These are phyloP conservation scores for Alosa sapidissima DNA, from an alignment of 2,797 vertebrate genomes.

Conservation along the genomic window DNA sequence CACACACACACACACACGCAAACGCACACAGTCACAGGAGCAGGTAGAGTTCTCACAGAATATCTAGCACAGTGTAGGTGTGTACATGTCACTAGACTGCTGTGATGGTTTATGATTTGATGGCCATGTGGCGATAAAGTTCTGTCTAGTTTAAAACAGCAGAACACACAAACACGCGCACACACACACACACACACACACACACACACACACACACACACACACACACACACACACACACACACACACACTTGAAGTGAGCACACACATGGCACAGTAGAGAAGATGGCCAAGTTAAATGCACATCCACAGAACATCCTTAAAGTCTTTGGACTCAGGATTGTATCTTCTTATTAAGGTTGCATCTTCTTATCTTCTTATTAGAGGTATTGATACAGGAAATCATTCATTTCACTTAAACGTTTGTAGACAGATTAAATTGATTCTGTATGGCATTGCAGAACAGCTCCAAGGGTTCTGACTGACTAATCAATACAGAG, in stretches of 20 bases:
- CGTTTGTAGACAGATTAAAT: neutral
- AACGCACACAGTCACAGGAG: too few species aligned
- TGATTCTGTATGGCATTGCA: neutral
- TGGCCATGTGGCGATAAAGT: neutral
- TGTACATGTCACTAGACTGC: neutral
- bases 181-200: too few species aligned
- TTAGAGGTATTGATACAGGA: neutral
- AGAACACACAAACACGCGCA: too few species aligned
- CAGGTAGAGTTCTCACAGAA: too few species aligned
- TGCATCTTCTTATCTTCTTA: neutral
- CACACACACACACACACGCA: too few species aligned
- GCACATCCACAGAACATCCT: neutral
- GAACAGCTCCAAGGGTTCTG: neutral
- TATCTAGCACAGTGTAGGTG: too few species aligned
- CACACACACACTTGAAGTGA: too few species aligned
- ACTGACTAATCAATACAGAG: constrained; percentile 3
- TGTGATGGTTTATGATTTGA: neutral
- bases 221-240: too few species aligned
- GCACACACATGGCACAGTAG: too few species aligned
- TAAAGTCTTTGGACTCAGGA: neutral
- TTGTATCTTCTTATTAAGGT: neutral
- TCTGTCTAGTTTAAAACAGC: too few species aligned
- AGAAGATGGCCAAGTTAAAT: neutral
- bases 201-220: too few species aligned
- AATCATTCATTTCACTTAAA: neutral